Conservation (phyloP, 2,113 vertebrate genomes). For the Misgurnus mizolepis region DNA sequence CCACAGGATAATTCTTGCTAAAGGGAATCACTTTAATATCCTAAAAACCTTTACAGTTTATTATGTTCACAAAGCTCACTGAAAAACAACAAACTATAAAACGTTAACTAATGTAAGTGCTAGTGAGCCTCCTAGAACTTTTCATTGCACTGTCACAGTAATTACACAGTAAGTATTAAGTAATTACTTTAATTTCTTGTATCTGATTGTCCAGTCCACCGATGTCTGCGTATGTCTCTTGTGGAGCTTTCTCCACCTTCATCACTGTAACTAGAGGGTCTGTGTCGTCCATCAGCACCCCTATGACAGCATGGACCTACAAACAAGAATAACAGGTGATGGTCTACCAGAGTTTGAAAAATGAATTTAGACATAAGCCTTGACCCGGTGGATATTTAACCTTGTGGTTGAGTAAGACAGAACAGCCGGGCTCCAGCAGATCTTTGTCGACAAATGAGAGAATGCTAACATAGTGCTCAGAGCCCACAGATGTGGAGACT, state of each 20-base stretch:
- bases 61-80: too few relatives aligned
- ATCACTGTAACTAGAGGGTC: slow-evolving; percentile 96
- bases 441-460: slow-evolving; percentile 98
- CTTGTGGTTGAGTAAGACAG: slow-evolving; percentile 96
- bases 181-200: slow-evolving; percentile 91
- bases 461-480: slow-evolving; percentile 96
- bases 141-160: too few relatives aligned
- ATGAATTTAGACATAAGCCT: not conserved
- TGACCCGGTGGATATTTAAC: slow-evolving; percentile 63
- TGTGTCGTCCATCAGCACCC: slow-evolving; percentile 96
- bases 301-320: slow-evolving; percentile 95
- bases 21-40: too few relatives aligned
- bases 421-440: slow-evolving; percentile 93
- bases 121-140: too few relatives aligned
- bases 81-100: too few relatives aligned
- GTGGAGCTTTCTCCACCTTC: slow-evolving; percentile 98
- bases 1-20: not conserved
- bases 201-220: slow-evolving; percentile 96
- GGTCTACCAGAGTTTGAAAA: not conserved
- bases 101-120: too few relatives aligned
- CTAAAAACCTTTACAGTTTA: too few relatives aligned
- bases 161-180: too few relatives aligned
- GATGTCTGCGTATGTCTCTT: slow-evolving; percentile 95
- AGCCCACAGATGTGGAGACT: slow-evolving; percentile 94
- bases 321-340: slow-evolving; percentile 6